Evolutionary conservation across 2,113 vertebrate genomes (phyloP), one percentile per base, ranked within the genome.

Genomic region (Leptocoma aspasia): DNA sequence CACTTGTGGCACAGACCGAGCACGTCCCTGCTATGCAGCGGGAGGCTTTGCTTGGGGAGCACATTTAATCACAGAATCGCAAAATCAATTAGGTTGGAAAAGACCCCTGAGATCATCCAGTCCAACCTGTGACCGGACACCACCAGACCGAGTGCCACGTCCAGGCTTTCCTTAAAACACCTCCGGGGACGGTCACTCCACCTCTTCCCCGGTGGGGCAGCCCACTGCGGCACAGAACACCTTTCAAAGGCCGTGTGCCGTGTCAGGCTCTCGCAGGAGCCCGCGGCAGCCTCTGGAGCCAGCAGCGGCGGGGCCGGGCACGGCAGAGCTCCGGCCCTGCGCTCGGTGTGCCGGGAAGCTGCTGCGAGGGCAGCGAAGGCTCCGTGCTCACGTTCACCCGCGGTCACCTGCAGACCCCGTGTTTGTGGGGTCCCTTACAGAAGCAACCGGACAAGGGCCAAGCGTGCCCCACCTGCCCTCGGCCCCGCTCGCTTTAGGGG

Each of bases 141-240:
- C 4, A 22, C 18, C 28, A 21, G 23, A 24, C 22, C 2, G 23
- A 45, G 44, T 10, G 31, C 14, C 31, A 24, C 57, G 24, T 28
- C 50, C 50, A 23, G 31, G 23, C 37, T 73, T 28, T 37, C 50
- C 52, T 12, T 3, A 9, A 3, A 12, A 20, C 37, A n/a, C 39
- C 60, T 26, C 16, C 75, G 2, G 39, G 53, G 33, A 7, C 39
- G 53, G 28, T 20, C 10, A 45, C 19, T 17, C 7, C 59, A 2
- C 5, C 77, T 7, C 18, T 7, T 11, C 7, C 11, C 11, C 28
- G 12, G 39, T 39, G 39, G 45, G 37, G 44, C 52, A 50, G 52
- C 37, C 7, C 66, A 6, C 0, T 2, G 35, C 35, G 15, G 31
- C 0, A 2, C 50, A 2, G 1, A 6, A 4, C 11, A 4, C 24